phyloP scores from a whole-genome alignment of 2,113 vertebrate species.

The Vidua macroura region DNA sequence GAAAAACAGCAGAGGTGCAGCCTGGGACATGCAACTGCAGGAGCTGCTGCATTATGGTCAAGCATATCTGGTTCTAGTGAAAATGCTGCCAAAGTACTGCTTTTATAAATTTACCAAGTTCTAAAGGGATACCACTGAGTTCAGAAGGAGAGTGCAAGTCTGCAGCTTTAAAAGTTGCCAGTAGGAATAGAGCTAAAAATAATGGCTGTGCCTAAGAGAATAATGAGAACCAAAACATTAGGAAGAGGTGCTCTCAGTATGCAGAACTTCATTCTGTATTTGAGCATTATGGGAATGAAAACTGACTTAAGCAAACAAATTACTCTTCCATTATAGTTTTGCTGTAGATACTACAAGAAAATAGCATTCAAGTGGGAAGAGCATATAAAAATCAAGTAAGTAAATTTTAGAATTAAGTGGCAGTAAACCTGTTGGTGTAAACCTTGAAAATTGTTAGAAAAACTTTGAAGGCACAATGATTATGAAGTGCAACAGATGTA shows the following conservation, averaged over 20 bases:
- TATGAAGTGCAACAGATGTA: background rate
- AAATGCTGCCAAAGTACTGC: background rate
- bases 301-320: background rate
- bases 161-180: background rate
- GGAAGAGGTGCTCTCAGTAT: background rate
- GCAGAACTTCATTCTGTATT: background rate
- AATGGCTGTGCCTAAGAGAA: background rate
- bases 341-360: background rate
- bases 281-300: background rate
- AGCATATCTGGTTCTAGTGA: background rate
- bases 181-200: background rate
- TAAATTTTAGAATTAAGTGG: background rate
- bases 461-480: background rate
- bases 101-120: background rate
- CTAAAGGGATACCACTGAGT: background rate
- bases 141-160: background rate
- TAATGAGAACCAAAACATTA: accelerated
- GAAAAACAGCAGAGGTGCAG: background rate
- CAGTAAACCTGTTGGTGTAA: accelerated
- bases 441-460: background rate
- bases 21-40: background rate
- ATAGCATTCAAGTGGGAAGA: background rate
- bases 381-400: background rate
- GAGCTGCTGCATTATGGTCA: background rate
- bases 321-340: background rate